Percentiles rank a stretch among this genome's conserved stretches.
These are phyloP conservation scores for Pseudoatta argentina DNA, from an alignment of 1,140 invertebrate species.

Conservation along the genomic window DNA sequence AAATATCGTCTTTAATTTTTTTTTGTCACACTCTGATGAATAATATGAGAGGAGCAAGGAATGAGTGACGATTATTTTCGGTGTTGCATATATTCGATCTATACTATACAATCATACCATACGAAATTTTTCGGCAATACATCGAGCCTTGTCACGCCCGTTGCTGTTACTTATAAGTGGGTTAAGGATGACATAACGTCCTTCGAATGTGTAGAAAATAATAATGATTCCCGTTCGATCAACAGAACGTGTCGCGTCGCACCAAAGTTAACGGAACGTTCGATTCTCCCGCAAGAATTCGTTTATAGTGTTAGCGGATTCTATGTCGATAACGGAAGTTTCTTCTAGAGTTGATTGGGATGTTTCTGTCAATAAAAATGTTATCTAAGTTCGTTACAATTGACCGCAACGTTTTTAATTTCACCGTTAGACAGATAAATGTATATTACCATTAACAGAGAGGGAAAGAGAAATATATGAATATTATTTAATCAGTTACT, in stretches of 20 bases:
- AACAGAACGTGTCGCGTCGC: background rate
- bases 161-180: slow-evolving; percentile 67
- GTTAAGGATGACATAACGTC: slow-evolving; percentile 28
- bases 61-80: background rate
- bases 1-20: background rate
- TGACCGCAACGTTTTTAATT: slow-evolving; percentile 5
- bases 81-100: background rate
- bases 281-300: slow-evolving; percentile 4
- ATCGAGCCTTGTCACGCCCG: background rate
- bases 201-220: slow-evolving; percentile 44
- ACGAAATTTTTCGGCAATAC: slow-evolving; percentile 56
- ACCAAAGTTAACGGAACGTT: slow-evolving; percentile 29
- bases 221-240: slow-evolving; percentile 17
- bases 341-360: slow-evolving; percentile 12
- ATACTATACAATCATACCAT: background rate
- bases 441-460: background rate
- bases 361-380: background rate
- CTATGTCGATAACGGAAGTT: slow-evolving; percentile 28
- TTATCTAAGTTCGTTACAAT: background rate
- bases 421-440: background rate
- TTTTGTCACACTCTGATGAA: background rate
- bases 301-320: slow-evolving; percentile 34
- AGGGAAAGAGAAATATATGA: background rate
- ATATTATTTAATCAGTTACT: slow-evolving; percentile 14
- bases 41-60: background rate